phyloP scores from a whole-genome alignment of 2,888 invertebrate genomes.

The Bombylius major region DNA sequence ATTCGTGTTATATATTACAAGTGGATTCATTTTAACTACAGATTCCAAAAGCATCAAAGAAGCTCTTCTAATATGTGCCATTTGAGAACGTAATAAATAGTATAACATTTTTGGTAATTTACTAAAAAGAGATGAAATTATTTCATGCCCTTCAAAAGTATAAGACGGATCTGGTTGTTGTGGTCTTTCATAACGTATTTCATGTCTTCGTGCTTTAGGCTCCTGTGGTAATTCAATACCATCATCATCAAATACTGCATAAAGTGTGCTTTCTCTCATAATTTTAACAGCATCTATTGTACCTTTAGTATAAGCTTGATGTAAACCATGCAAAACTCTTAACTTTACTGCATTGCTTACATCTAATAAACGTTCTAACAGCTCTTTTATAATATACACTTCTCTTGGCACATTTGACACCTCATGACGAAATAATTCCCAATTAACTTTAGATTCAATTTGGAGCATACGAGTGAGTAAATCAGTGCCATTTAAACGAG shows the following conservation, averaged over 20 bases:
- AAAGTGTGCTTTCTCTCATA: conserved; percentile 25
- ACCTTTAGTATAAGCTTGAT: conserved; percentile 23
- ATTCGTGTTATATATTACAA: conserved; percentile 30
- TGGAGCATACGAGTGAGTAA: conserved; percentile 27
- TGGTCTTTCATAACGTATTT: conserved; percentile 26
- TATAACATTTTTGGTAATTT: conserved; percentile 27
- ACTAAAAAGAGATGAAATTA: conserved; percentile 21
- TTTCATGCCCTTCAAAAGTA: conserved; percentile 27
- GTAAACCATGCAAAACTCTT: conserved; percentile 29
- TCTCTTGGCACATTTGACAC: conserved; percentile 31
- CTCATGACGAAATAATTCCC: conserved; percentile 33
- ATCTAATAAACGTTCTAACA: conserved; percentile 27
- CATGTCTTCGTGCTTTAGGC: conserved; percentile 20
- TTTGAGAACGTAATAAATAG: conserved; percentile 20
- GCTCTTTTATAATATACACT: conserved; percentile 26
- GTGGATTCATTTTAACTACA: conserved; percentile 25
- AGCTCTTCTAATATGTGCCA: conserved; percentile 25
- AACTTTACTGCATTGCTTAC: conserved; percentile 27
- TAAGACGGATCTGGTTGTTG: conserved; percentile 20
- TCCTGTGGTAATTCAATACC: conserved; percentile 20
- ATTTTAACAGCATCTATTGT: conserved; percentile 28
- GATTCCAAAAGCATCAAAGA: conserved; percentile 29
- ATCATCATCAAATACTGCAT: conserved; percentile 21
- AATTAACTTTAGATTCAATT: conserved; percentile 29
- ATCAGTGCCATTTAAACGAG: conserved; percentile 28